Evolutionary conservation across 1,140 invertebrate genomes (phyloP).

Genomic region (Zaprionus nigranus): DNA sequence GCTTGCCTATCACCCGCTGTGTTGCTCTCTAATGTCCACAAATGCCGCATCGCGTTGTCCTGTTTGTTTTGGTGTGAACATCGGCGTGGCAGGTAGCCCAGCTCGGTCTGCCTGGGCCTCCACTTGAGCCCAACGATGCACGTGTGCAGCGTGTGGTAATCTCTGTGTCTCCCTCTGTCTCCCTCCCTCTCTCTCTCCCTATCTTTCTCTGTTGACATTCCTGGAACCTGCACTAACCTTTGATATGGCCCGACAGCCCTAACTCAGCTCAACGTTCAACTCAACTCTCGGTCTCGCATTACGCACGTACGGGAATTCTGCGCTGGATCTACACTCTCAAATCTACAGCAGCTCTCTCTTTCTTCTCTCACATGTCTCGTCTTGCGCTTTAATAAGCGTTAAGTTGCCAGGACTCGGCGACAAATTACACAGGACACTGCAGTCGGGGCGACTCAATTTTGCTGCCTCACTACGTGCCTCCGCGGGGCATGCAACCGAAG

Average conservation of each 20-base stretch:
- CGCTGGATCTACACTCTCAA: background rate
- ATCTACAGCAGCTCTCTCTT: background rate
- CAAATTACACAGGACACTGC: conserved; percentile 55
- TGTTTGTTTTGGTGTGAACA: conserved; percentile 76
- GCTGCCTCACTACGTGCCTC: conserved; percentile 21
- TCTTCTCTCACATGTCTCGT: background rate
- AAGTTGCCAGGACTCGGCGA: conserved; percentile 66
- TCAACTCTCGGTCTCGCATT: conserved; percentile 67
- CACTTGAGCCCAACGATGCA: conserved; percentile 69
- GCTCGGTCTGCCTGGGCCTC: conserved; percentile 24
- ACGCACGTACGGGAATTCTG: conserved; percentile 45
- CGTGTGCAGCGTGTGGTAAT: conserved; percentile 80
- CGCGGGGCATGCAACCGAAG: conserved; percentile 23
- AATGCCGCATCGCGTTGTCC: conserved; percentile 61
- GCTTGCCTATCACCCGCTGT: conserved; percentile 16
- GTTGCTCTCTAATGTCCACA: conserved; percentile 33
- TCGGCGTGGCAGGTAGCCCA: conserved; percentile 45
- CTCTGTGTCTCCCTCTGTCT: conserved; percentile 12
- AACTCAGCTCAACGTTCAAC: background rate
- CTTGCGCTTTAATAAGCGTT: conserved; percentile 74
- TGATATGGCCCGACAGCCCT: conserved; percentile 50
- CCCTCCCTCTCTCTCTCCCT: too few species aligned
- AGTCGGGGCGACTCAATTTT: conserved; percentile 70
- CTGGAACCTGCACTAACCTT: conserved; percentile 62
- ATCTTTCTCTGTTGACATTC: conserved; percentile 72